phyloP scores from a whole-genome alignment of 2,113 vertebrate genomes.

The Paedocypris sp. region DNA sequence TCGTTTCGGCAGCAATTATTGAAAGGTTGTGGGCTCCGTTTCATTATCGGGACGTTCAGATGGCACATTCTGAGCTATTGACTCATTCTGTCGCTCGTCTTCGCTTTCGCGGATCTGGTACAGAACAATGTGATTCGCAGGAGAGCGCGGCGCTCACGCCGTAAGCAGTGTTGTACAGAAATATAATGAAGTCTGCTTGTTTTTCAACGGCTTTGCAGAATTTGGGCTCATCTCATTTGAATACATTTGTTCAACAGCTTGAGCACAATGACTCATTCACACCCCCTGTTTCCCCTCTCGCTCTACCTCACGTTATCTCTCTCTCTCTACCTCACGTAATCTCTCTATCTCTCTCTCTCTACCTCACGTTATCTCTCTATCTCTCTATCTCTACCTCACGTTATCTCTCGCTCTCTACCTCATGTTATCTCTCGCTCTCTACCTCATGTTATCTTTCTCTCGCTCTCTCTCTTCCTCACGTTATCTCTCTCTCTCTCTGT shows the following conservation, averaged over 20 bases:
- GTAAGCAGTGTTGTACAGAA: conserved; percentile 5
- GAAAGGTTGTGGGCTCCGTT: not conserved
- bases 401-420: conserved; percentile 10
- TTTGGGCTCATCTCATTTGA: conserved; percentile 3
- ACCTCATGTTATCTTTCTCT: conserved; percentile 20
- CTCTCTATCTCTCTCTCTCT: conserved; percentile 11
- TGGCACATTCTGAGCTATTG: not conserved
- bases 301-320: conserved; percentile 10
- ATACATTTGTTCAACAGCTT: conserved; percentile 24
- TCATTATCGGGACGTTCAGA: not conserved
- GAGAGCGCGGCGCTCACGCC: not conserved
- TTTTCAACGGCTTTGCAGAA: not conserved
- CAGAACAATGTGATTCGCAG: not conserved
- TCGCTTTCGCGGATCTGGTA: not conserved
- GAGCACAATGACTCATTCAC: conserved; percentile 22
- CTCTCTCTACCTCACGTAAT: conserved; percentile 10
- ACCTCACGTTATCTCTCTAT: conserved; percentile 1
- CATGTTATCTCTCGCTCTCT: conserved; percentile 2
- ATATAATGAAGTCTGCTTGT: conserved; percentile 4
- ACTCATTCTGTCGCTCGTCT: not conserved
- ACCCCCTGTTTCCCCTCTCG: not conserved
- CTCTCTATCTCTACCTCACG: conserved; percentile 4
- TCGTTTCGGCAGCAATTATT: not conserved
- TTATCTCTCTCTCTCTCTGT: conserved; percentile 12
- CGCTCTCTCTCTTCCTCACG: conserved; percentile 3